phyloP scores from a whole-genome alignment of 2,113 vertebrate species.

The Oceanodroma tethys region DNA sequence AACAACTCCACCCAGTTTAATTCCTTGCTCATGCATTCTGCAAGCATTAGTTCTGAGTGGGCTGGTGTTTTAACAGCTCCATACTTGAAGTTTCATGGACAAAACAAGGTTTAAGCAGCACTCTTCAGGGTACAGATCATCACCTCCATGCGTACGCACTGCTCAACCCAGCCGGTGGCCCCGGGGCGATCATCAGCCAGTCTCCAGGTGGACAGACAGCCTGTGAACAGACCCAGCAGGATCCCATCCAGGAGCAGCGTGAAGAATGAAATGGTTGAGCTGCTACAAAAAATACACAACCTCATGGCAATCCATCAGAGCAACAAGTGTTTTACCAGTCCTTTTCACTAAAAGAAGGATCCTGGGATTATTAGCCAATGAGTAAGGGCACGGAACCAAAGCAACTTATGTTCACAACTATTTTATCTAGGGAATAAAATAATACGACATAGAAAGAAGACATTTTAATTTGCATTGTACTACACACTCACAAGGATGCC shows the following conservation, averaged over 20 bases:
- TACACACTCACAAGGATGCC: neutral
- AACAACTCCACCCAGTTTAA: slow-evolving; percentile 55
- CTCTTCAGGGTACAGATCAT: neutral
- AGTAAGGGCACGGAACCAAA: neutral
- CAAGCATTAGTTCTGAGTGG: slow-evolving; percentile 24
- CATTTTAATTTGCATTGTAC: neutral
- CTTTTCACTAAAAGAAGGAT: neutral
- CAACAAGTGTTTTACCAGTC: neutral
- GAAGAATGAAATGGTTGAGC: neutral
- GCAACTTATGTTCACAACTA: neutral
- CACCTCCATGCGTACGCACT: neutral
- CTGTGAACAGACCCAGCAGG: neutral
- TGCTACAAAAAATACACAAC: neutral
- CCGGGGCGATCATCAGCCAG: neutral
- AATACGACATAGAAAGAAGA: rapidly evolving
- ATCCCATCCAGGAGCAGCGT: neutral
- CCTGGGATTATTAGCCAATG: neutral
- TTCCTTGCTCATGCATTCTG: slow-evolving; percentile 35
- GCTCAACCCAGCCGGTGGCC: neutral
- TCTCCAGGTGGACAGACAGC: neutral
- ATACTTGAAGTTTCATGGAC: neutral
- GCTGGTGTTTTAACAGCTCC: neutral
- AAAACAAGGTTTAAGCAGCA: neutral
- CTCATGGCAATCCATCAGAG: neutral
- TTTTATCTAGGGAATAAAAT: neutral